Evolutionary conservation across 1,140 invertebrate species (phyloP).

Genomic region (Drosophila pseudoobscura): DNA sequence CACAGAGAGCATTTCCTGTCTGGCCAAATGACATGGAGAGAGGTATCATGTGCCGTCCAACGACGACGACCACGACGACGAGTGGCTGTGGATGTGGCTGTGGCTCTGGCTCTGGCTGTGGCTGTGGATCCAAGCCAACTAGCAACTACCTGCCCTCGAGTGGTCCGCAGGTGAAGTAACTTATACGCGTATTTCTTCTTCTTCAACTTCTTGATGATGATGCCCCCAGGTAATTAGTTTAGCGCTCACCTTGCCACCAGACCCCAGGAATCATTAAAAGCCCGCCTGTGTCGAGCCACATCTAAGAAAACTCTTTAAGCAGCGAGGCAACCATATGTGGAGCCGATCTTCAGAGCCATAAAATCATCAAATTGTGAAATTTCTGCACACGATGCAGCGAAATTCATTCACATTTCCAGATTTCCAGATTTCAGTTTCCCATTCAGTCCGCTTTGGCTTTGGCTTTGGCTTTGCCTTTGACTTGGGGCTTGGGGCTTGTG

Average conservation of each 20-base stretch:
- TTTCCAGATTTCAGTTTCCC: constrained; percentile 11
- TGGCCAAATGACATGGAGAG: constrained; percentile 50
- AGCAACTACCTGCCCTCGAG: constrained; percentile 48
- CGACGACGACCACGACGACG: too few relatives aligned
- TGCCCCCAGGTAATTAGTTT: constrained; percentile 70
- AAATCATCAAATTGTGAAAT: constrained; percentile 55
- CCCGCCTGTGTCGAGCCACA: neutral
- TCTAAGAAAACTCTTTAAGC: too few relatives aligned
- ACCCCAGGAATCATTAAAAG: constrained; percentile 33
- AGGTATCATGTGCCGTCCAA: constrained; percentile 54
- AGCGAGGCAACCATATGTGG: constrained; percentile 7
- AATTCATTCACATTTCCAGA: constrained; percentile 31
- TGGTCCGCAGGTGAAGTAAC: constrained; percentile 74
- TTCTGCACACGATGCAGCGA: constrained; percentile 32
- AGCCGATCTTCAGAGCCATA: constrained; percentile 25
- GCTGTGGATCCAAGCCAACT: too few relatives aligned
- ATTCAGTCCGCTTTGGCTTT: constrained; percentile 6
- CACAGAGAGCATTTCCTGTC: constrained; percentile 71
- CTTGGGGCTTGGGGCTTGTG: too few relatives aligned
- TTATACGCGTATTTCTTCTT: constrained; percentile 61
- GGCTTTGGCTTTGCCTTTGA: constrained; percentile 8
- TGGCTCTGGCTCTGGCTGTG: too few relatives aligned
- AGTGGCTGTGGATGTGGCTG: too few relatives aligned
- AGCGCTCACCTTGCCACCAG: constrained; percentile 41
- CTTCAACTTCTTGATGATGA: constrained; percentile 22